A percentile compares a stretch with the other conserved stretches of the same genome.
Conservation (phyloP, 2,888 invertebrate genomes). For the Tenthredo livida region DNA sequence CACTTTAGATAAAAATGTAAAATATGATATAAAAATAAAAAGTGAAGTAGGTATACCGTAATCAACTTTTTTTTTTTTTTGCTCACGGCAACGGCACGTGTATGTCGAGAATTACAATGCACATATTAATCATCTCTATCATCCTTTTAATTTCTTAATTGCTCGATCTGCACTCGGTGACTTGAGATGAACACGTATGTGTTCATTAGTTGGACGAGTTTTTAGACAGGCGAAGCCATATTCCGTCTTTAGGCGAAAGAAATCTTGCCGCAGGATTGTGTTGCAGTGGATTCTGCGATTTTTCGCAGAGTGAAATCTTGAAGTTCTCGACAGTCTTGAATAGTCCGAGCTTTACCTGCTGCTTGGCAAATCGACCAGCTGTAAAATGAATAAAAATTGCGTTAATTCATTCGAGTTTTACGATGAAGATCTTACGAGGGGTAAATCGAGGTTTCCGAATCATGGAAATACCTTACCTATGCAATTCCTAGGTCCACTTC, state of each 20-base stretch:
- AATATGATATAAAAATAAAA: not conserved
- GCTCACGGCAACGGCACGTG: not conserved
- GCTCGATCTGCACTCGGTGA: not conserved
- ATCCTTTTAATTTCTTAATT: not conserved
- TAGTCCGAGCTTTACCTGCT: conserved; percentile 66
- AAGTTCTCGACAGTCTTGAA: conserved; percentile 63
- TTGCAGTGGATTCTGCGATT: conserved; percentile 52
- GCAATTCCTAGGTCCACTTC: conserved; percentile 77
- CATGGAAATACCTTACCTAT: conserved; percentile 70
- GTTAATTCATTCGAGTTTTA: not conserved
- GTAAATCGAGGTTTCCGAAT: not conserved
- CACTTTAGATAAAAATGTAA: not conserved
- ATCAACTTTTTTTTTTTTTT: not conserved
- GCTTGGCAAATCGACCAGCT: conserved; percentile 65
- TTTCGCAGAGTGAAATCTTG: conserved; percentile 57
- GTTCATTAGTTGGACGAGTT: not conserved
- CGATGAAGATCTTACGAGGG: not conserved
- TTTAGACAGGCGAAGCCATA: conserved; percentile 55
- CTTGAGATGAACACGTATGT: conserved; percentile 56
- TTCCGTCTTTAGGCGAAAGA: conserved; percentile 52
- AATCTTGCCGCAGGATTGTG: conserved; percentile 53
- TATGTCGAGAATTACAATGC: not conserved
- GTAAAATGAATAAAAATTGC: not conserved
- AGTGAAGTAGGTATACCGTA: not conserved
- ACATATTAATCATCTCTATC: not conserved